Percentiles rank a stretch among this genome's conserved stretches.
phyloP scores from a whole-genome alignment of 2,797 vertebrate genomes.

The Sebastes taczanowskii region DNA sequence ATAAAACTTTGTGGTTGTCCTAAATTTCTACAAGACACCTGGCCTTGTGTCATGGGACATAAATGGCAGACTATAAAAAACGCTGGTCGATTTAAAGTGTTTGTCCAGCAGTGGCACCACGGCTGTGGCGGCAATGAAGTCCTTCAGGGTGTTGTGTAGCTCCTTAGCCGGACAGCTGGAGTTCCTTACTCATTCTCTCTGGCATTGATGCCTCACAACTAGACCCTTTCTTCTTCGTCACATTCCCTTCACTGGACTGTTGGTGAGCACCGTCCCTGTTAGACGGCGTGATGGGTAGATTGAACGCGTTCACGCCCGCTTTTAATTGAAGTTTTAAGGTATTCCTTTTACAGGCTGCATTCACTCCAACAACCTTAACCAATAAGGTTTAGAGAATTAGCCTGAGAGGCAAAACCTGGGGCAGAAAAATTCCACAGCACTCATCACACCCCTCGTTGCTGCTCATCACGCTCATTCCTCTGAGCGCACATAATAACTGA shows the following conservation, averaged over 20 bases:
- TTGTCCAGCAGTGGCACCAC: slow-evolving; percentile 30
- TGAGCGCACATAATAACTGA: background rate
- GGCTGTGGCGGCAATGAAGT: background rate
- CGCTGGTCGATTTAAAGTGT: slow-evolving; percentile 42
- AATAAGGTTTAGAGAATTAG: background rate
- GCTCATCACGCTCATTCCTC: background rate
- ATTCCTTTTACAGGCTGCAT: no score
- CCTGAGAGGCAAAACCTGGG: background rate
- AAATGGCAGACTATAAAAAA: slow-evolving; percentile 45
- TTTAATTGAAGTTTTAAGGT: no score
- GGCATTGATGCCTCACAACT: background rate
- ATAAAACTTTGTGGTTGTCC: slow-evolving; percentile 54
- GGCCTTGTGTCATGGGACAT: slow-evolving; percentile 46
- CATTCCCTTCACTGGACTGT: background rate
- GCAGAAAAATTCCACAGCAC: background rate
- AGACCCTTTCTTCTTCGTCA: background rate
- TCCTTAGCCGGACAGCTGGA: background rate
- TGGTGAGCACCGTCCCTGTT: background rate
- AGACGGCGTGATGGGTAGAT: background rate
- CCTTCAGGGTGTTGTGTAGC: background rate
- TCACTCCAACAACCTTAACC: no score
- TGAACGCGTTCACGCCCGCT: no score
- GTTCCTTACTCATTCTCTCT: background rate
- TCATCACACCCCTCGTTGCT: background rate
- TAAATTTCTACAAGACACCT: slow-evolving; percentile 49